These are phyloP conservation scores for Megalonaias nervosa DNA, from an alignment of 1,140 invertebrate species.

Conservation along the genomic window DNA sequence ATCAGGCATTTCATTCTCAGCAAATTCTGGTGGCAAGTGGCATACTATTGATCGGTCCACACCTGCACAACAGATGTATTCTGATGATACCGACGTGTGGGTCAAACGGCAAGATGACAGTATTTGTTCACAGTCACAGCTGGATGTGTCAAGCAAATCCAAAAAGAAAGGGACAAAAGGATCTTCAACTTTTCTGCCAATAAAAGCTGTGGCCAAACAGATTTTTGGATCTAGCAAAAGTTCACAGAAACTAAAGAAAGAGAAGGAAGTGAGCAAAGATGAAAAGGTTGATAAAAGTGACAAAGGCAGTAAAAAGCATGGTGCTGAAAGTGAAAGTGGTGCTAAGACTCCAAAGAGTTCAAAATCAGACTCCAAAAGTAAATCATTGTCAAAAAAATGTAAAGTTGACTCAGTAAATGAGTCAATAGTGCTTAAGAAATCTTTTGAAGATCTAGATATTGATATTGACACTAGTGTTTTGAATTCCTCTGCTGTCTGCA, in stretches of 20 bases:
- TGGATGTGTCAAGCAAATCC: conserved; percentile 6
- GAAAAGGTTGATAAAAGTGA: too few species aligned
- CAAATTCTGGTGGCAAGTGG: conserved; percentile 8
- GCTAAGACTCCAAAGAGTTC: too few species aligned
- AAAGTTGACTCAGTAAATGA: too few species aligned
- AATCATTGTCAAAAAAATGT: too few species aligned
- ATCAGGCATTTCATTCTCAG: conserved; percentile 28
- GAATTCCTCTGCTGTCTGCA: neutral
- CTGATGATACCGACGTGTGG: conserved; percentile 51
- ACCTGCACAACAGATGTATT: conserved; percentile 50
- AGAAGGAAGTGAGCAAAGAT: too few species aligned
- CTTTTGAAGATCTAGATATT: conserved; percentile 18
- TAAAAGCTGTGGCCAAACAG: conserved; percentile 22
- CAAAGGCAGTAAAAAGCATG: too few species aligned
- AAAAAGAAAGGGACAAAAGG: conserved; percentile 29
- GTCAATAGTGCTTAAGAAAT: conserved; percentile 11
- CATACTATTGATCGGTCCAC: conserved; percentile 7
- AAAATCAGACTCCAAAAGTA: too few species aligned
- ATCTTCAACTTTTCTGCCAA: conserved; percentile 26
- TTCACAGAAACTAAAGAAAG: too few species aligned
- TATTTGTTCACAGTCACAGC: conserved; percentile 12
- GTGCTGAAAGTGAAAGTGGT: too few species aligned
- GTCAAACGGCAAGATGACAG: conserved; percentile 35
- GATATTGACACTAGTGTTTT: too few species aligned
- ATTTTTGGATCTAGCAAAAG: conserved; percentile 9